A percentile compares a stretch with the other conserved stretches of the same genome.
Conservation (phyloP, 2,113 vertebrate genomes). For the Telmatochromis bifrenatus region DNA sequence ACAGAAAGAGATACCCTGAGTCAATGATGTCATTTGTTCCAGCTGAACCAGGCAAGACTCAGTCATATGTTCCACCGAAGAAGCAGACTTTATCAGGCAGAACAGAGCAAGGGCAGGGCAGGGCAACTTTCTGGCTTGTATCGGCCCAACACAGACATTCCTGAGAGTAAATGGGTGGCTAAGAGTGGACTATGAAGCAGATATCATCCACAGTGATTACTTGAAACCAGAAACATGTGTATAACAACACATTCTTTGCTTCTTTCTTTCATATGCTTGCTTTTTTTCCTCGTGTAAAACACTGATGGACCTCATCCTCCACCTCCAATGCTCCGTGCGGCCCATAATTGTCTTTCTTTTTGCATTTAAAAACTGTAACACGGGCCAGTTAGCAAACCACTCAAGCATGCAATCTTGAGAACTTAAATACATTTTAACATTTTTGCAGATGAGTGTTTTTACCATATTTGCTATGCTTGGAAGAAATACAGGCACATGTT, state of each 20-base stretch:
- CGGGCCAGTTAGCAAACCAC: conserved; percentile 32
- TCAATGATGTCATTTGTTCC: conserved; percentile 72
- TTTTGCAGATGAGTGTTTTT: conserved; percentile 31
- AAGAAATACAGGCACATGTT: neutral
- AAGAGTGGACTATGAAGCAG: neutral
- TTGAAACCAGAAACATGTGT: neutral
- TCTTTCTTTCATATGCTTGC: neutral
- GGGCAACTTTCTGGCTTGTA: conserved; percentile 39
- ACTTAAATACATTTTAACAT: conserved; percentile 34
- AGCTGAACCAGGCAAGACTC: conserved; percentile 46
- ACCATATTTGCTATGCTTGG: conserved; percentile 7
- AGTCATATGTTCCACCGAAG: conserved; percentile 56
- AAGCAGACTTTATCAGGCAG: conserved; percentile 56
- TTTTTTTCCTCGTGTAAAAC: neutral
- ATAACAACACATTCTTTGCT: neutral
- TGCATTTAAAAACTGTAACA: neutral
- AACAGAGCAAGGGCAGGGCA: conserved; percentile 37
- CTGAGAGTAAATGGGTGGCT: conserved; percentile 31
- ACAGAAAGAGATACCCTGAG: conserved; percentile 50
- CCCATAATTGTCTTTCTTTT: neutral
- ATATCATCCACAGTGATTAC: neutral
- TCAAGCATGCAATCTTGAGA: conserved; percentile 13
- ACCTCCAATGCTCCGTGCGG: neutral
- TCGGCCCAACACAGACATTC: conserved; percentile 51
- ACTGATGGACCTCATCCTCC: neutral